Evolutionary conservation across 2,113 vertebrate species (phyloP), one percentile per base, ranked within the genome.

Genomic region (Chaenogobius annularis): DNA sequence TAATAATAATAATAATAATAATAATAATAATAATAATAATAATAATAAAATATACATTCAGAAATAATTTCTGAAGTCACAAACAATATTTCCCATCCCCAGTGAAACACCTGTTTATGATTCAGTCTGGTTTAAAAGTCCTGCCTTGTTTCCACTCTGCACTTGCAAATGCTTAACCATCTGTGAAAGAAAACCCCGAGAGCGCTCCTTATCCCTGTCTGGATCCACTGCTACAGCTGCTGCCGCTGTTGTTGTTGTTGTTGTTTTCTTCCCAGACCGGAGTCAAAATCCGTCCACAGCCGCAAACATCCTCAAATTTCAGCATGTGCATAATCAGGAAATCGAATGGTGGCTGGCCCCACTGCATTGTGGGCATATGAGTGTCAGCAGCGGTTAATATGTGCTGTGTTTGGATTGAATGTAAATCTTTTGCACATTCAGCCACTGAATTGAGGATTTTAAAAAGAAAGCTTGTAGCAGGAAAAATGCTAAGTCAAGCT

Each of bases 101-200:
- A 48, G 55, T 55, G n/a, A 63, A n/a, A 3, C 35, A 43, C 48
- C 70, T 61, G 74, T 72, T 52, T 75, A n/a, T 47, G 64, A 65
- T 15, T 17, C 69, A 68, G 65, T 26, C 15, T 13, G 22, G 46
- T 61, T 19, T 26, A 40, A 55, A 56, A 70, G 66, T 56, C 50
- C 55, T 63, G 70, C 48, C 67, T 19, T 12, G 66, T 71, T 70
- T 70, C 62, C 23, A 19, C 23, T 11, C 61, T 62, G 47, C 50
- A 71, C 48, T 55, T 44, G 70, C 69, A 73, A 40, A 43, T 72
- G 59, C 62, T 56, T 63, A 74, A 74, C 58, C 40, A 73, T 63
- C 72, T 70, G 50, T 44, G 77, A 75, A 72, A 68, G 55, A 82
- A 73, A 77, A 72, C 70, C 64, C 74, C 23, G 56, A 44, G 69